These are phyloP conservation scores for Pituophis catenifer DNA, from an alignment of 2,113 vertebrate genomes.

Conservation along the genomic window DNA sequence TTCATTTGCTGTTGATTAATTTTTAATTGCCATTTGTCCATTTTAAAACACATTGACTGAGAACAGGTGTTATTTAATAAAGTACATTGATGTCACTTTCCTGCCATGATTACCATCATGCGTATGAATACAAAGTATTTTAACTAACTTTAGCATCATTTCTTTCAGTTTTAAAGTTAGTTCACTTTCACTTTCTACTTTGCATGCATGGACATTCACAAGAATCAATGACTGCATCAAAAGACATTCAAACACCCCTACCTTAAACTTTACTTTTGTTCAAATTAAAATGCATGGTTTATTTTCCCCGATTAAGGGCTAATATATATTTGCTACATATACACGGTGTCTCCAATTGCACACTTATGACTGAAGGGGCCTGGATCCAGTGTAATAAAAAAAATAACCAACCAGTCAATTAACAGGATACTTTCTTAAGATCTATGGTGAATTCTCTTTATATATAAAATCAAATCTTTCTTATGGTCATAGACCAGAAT, in stretches of 20 bases:
- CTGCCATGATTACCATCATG: background rate
- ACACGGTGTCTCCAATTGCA: background rate
- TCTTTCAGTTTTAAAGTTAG: background rate
- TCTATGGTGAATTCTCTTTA: background rate
- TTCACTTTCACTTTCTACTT: background rate
- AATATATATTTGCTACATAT: background rate
- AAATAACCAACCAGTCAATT: background rate
- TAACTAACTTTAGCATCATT: background rate
- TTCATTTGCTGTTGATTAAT: background rate
- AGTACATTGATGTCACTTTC: background rate
- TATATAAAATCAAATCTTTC: background rate
- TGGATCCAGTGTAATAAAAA: background rate
- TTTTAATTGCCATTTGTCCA: background rate
- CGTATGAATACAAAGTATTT: background rate
- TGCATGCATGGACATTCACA: background rate
- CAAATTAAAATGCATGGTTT: background rate
- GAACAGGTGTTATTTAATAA: background rate
- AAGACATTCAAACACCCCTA: background rate
- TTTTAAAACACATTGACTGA: background rate
- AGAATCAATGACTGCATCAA: background rate
- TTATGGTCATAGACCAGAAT: background rate
- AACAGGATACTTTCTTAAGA: background rate
- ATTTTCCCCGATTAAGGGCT: background rate
- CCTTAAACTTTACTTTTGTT: background rate
- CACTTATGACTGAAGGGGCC: background rate